Evolutionary conservation across 2,888 invertebrate genomes (phyloP).

Genomic region (Platerodrilus igneus): DNA sequence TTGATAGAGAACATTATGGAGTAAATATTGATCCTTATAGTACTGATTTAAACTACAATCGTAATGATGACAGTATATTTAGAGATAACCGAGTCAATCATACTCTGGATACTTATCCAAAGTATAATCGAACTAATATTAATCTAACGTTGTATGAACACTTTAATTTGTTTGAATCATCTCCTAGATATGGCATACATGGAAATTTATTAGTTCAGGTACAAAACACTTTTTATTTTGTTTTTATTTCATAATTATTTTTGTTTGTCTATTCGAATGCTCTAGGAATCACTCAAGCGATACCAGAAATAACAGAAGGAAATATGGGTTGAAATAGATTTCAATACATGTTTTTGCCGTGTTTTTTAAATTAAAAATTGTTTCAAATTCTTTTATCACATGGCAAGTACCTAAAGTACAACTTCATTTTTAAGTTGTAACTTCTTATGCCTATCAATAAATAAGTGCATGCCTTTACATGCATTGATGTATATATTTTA

Average conservation of each 20-base stretch:
- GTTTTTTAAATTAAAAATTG: no score
- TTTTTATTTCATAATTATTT: background rate
- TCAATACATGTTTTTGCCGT: no score
- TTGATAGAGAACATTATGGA: conserved; percentile 40
- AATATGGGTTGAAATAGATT: no score
- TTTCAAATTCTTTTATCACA: no score
- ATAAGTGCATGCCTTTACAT: no score
- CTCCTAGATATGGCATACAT: conserved; percentile 60
- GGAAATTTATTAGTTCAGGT: conserved; percentile 79
- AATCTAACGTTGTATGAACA: conserved; percentile 54
- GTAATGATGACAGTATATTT: conserved; percentile 15
- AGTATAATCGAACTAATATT: conserved; percentile 32
- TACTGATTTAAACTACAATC: conserved; percentile 22
- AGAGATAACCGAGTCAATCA: conserved; percentile 18
- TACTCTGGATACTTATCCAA: conserved; percentile 7
- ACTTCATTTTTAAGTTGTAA: no score
- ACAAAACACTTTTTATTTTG: conserved; percentile 33
- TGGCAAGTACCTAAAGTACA: no score
- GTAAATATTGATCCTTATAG: conserved; percentile 42
- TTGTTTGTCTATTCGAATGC: no score
- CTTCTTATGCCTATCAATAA: no score
- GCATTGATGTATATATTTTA: no score
- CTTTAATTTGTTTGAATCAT: conserved; percentile 72
- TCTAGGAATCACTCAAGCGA: no score
- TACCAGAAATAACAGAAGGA: no score